Percentiles rank a stretch among this genome's conserved stretches.
These are phyloP conservation scores for Lampris incognitus DNA, from an alignment of 2,113 vertebrate genomes.

Conservation along the genomic window DNA sequence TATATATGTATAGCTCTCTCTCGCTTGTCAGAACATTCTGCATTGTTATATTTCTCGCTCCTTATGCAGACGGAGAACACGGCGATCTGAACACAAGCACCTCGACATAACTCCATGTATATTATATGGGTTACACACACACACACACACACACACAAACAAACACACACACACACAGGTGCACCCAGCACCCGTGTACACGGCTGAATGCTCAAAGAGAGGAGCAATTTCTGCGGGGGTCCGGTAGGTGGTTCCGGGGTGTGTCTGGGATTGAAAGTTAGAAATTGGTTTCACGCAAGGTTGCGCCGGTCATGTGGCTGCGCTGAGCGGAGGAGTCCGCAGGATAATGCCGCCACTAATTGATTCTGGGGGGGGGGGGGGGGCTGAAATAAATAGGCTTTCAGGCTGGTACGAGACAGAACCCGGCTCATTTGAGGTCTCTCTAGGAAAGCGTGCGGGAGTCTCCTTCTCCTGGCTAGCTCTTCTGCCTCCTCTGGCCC, in stretches of 20 bases:
- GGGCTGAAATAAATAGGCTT: constrained; percentile 80
- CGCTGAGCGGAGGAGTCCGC: constrained; percentile 78
- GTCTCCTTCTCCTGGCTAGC: neutral
- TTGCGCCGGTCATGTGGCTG: constrained; percentile 75
- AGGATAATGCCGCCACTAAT: constrained; percentile 83
- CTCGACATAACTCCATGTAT: constrained; percentile 20
- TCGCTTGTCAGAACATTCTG: constrained; percentile 45
- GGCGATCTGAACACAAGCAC: constrained; percentile 18
- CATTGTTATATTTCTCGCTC: constrained; percentile 30
- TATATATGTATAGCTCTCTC: neutral
- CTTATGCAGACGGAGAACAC: constrained; percentile 26
- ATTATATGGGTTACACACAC: constrained; percentile 4
- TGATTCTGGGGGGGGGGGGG: constrained; percentile 74
- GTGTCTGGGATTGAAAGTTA: constrained; percentile 71
- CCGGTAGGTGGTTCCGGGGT: constrained; percentile 66
- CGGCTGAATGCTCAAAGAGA: constrained; percentile 29
- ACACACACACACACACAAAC: neutral
- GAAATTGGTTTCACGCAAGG: constrained; percentile 83
- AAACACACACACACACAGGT: neutral
- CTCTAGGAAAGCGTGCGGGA: constrained; percentile 36
- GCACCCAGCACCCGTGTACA: neutral
- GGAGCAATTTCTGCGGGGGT: constrained; percentile 53
- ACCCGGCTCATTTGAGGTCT: constrained; percentile 56
- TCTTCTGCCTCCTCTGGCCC: constrained; percentile 14
- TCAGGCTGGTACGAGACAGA: constrained; percentile 62